Base-by-base conservation (phyloP, 2,113 vertebrate species). In the Tursiops truncatus region DNA sequence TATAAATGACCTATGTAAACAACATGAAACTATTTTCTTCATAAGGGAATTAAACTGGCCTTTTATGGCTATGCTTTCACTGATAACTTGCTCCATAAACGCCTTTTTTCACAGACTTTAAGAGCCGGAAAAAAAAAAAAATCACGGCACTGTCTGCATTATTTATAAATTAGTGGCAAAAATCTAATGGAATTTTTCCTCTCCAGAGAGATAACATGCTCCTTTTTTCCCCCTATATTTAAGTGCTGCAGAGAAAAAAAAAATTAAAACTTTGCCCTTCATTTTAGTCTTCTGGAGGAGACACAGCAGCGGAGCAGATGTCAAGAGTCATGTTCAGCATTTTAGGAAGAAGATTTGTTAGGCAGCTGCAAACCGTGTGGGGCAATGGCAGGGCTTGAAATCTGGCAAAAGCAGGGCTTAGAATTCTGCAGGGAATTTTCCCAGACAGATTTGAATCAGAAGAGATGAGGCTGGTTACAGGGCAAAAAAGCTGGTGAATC, bases 321-420 rank as follows among this genome's bases (percentile, higher is more conserved):
- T 96, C 86, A 91, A 94, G 93, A 96, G 76, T 89, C 92, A 88
- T 68, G 89, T 68, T 94, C 91, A 92, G 91, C 58, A 33, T 94
- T 85, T 96, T n/a, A 31, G 23, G 60, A 65, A 85, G 74, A 89
- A 81, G 89, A 89, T 56, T 65, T 88, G 36, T 88, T 68, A 70
- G 79, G 91, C 86, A 97, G 93, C 60, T 92, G 77, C 53, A 93
- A 74, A 81, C 86, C 36, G 50, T 90, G 31, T 50, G 77, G 67
- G 95, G 82, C 50, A 88, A 36, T 70, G 18, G 70, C 47, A 84
- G 47, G 41, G 21, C 13, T 80, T 89, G 77, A 81, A 95, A 73
- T 96, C 28, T 95, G 82, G 91, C 71, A 81, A 84, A 63, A 84
- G 28, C 31, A 79, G 60, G 38, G 3, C 4, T 38, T 88, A 77